These are phyloP conservation scores for Irena cyanogastra DNA, from an alignment of 2,113 vertebrate species.

Conservation along the genomic window DNA sequence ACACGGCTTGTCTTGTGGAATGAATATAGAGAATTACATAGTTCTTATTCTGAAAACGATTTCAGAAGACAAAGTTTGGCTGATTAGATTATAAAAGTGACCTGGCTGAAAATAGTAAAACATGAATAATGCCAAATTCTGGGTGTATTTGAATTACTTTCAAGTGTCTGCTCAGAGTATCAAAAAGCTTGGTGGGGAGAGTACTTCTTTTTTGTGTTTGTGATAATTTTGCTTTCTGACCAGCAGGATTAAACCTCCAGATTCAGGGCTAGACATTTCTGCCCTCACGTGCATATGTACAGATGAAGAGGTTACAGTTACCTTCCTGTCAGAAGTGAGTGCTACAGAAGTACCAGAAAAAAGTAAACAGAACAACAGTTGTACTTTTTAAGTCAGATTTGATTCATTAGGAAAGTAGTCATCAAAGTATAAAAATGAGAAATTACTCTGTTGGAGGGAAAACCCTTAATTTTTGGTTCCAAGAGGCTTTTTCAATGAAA, in stretches of 20 bases:
- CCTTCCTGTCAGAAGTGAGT: background rate
- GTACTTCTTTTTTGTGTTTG: background rate
- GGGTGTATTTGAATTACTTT: background rate
- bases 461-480: background rate
- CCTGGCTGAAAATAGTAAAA: background rate
- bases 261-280: background rate
- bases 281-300: background rate
- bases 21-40: background rate
- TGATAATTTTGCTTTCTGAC: background rate
- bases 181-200: background rate
- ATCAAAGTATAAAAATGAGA: background rate
- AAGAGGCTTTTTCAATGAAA: background rate
- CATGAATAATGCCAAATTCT: background rate
- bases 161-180: background rate
- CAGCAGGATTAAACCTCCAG: background rate
- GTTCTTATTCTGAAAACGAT: background rate
- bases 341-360: background rate
- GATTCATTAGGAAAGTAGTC: background rate
- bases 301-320: background rate
- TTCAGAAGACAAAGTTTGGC: background rate
- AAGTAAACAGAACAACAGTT: background rate
- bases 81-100: constrained; percentile 3
- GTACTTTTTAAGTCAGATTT: background rate
- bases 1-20: background rate
- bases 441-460: background rate